Base-by-base conservation (phyloP, 1,140 invertebrate species). In the Leptinotarsa texana region DNA sequence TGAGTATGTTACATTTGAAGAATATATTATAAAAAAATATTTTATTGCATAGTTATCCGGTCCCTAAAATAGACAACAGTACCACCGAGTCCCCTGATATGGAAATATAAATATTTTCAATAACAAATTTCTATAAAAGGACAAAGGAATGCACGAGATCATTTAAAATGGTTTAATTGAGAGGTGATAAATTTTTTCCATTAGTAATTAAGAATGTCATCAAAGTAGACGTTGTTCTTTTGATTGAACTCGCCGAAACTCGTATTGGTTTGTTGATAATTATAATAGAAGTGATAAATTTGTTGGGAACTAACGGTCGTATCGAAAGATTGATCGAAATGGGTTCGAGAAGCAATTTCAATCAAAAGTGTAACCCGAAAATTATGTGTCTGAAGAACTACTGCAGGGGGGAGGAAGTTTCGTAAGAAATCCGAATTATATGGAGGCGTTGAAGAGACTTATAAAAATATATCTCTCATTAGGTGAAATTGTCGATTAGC, bases 151-250 rank as follows among this genome's bases (percentile, higher is more conserved):
- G 66, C 66, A 68, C n/a, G 18, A 17, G 66, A 68, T 68, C 66
- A 68, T 68, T 68, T 68, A 68, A 68, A 68, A 68, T 68, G 42
- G 66, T 68, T 68, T 68, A 68, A 68, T 68, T 68, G 66, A 68
- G 66, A 68, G 66, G 66, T 68, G 66, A 68, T 68, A 68, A 68
- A 68, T 68, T 68, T 57, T 47, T 68, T 42, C 66, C 66, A 68
- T 68, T 68, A 68, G 66, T 68, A 42, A 68, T 68, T 68, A 68
- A 68, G 33, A 68, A 68, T 47, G 66, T 68, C 66, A 68, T 68
- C 42, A 47, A 18, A 68, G 33, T 15, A 68, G 33, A 68, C 66
- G n/a, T 68, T 66, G 22, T 66, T 18, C 42, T 33, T 68, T 68
- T 68, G 66, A 68, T 68, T 17, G 24, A 68, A 42, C 24, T 68